Evolutionary conservation across 2,797 vertebrate genomes (phyloP).

Genomic region (Pyrocephalus nanus): DNA sequence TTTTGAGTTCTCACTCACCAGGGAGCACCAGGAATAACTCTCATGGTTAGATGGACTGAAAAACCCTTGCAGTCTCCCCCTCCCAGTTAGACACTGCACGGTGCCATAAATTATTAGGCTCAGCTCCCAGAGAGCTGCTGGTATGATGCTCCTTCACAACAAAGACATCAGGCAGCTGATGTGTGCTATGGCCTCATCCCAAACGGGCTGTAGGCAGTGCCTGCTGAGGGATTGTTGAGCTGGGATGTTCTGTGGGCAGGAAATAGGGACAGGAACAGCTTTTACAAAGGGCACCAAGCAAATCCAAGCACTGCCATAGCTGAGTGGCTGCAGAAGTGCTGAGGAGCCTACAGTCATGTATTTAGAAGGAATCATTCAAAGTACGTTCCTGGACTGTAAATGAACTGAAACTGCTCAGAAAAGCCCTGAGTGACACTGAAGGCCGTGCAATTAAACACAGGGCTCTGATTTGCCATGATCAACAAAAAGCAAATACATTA

Average conservation of each 20-base stretch:
- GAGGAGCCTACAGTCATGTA: background rate
- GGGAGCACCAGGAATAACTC: background rate
- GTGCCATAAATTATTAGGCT: background rate
- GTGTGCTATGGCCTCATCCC: background rate
- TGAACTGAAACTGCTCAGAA: slow-evolving; percentile 5
- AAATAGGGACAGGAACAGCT: background rate
- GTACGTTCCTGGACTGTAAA: background rate
- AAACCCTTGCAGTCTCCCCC: background rate
- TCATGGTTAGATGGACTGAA: background rate
- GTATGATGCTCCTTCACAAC: background rate
- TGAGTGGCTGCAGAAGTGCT: background rate
- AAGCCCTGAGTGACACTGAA: slow-evolving; percentile 1
- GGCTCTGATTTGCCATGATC: background rate
- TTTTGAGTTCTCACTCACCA: background rate
- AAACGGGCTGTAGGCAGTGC: background rate
- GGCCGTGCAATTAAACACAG: background rate
- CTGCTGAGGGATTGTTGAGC: background rate
- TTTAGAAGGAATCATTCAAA: background rate
- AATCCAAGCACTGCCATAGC: background rate
- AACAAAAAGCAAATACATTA: background rate
- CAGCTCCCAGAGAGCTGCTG: background rate
- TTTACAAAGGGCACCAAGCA: background rate
- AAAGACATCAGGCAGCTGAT: background rate
- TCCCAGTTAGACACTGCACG: background rate
- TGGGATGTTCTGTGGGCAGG: background rate